Percentiles rank a stretch among this genome's conserved stretches.
These are phyloP conservation scores for Drosophila picticornis DNA, from an alignment of 2,888 invertebrate species.

Conservation along the genomic window DNA sequence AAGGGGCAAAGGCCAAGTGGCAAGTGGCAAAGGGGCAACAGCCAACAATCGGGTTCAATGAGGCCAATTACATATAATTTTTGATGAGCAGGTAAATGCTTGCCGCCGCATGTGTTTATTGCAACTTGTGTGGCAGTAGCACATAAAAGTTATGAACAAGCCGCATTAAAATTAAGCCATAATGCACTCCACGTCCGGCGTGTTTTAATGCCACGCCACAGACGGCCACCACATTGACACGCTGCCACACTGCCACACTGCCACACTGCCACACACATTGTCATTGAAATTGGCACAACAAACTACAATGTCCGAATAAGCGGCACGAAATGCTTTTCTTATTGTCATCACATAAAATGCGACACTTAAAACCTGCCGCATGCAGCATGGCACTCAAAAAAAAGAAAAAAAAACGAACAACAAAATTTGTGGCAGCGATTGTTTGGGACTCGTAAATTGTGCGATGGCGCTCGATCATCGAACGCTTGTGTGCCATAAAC, in stretches of 20 bases:
- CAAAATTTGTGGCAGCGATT: conserved; percentile 55
- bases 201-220: conserved; percentile 33
- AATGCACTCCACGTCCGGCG: conserved; percentile 58
- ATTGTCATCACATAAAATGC: conserved; percentile 49
- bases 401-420: not conserved
- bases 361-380: conserved; percentile 42
- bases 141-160: conserved; percentile 69
- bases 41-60: not conserved
- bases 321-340: conserved; percentile 14
- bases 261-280: conserved; percentile 40
- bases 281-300: conserved; percentile 32
- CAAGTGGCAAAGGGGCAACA: not conserved
- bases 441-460: conserved; percentile 64
- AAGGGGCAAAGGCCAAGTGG: conserved; percentile 11
- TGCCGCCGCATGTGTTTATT: conserved; percentile 41
- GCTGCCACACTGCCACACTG: conserved; percentile 8
- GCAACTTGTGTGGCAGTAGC: conserved; percentile 48
- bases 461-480: conserved; percentile 30
- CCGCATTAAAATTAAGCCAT: conserved; percentile 74
- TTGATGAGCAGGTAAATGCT: conserved; percentile 31
- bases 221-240: conserved; percentile 19
- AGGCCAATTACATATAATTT: conserved; percentile 12
- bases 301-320: conserved; percentile 63
- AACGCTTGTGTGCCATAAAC: conserved; percentile 44
- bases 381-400: not conserved